These are phyloP conservation scores for Lampris megalopsis DNA, from an alignment of 2,113 vertebrate genomes.

Conservation along the genomic window DNA sequence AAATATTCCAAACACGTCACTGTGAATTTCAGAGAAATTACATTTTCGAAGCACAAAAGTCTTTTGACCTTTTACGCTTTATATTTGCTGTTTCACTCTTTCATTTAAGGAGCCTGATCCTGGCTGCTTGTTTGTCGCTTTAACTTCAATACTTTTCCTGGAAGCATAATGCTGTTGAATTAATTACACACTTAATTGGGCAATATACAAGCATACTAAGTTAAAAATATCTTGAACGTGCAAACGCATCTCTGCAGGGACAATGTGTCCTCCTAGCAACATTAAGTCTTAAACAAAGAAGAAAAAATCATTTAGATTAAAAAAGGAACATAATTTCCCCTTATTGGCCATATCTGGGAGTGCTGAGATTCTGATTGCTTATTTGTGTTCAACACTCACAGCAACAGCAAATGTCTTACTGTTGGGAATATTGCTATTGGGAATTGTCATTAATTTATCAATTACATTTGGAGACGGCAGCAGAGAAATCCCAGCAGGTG, in stretches of 20 bases:
- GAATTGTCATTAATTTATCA: constrained; percentile 32
- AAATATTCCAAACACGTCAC: constrained; percentile 26
- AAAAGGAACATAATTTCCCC: constrained; percentile 46
- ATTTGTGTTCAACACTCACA: constrained; percentile 40
- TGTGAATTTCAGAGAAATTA: constrained; percentile 38
- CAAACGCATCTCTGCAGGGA: constrained; percentile 70
- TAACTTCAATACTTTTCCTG: constrained; percentile 48
- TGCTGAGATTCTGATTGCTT: not conserved
- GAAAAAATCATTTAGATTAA: constrained; percentile 67
- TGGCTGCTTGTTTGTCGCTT: constrained; percentile 50
- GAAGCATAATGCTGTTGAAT: constrained; percentile 55
- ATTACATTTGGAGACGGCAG: too few species aligned
- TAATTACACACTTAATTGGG: constrained; percentile 72
- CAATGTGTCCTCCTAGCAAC: constrained; percentile 69
- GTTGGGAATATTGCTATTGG: constrained; percentile 41
- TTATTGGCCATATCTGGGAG: constrained; percentile 59
- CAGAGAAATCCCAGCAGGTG: too few species aligned
- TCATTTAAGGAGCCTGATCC: not conserved
- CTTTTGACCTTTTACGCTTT: constrained; percentile 37
- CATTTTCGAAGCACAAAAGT: constrained; percentile 31
- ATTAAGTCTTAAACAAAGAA: constrained; percentile 71
- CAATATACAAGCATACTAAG: constrained; percentile 53
- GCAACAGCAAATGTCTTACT: constrained; percentile 35
- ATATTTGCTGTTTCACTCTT: not conserved
- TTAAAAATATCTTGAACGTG: constrained; percentile 71